Evolutionary conservation across 2,888 invertebrate genomes (phyloP).

Genomic region (Heliconius cydno): DNA sequence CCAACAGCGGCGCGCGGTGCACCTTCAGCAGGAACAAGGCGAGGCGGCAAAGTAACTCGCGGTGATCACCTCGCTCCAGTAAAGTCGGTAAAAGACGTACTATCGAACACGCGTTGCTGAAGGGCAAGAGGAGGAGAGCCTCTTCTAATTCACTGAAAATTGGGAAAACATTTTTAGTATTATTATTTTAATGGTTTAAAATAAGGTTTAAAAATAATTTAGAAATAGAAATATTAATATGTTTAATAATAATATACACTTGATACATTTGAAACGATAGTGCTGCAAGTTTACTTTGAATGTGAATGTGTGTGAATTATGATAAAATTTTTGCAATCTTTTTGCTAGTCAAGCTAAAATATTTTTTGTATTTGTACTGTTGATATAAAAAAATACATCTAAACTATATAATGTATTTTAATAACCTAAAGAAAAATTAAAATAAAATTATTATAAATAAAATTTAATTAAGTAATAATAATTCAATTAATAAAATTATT

Average conservation of each 20-base stretch:
- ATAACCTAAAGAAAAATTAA: too few relatives aligned
- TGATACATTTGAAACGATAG: too few relatives aligned
- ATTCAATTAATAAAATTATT: neutral
- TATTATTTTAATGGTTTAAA: too few relatives aligned
- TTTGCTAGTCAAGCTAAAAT: too few relatives aligned
- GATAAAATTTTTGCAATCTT: too few relatives aligned
- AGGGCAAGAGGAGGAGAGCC: conserved; percentile 92
- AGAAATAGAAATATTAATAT: too few relatives aligned
- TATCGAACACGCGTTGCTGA: conserved; percentile 90
- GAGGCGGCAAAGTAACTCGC: conserved; percentile 90
- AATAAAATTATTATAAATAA: neutral
- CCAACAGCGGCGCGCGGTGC: conserved; percentile 91
- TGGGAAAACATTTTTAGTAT: too few relatives aligned
- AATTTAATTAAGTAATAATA: too few relatives aligned
- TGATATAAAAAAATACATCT: neutral
- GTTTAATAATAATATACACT: too few relatives aligned
- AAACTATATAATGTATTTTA: neutral
- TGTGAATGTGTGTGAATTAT: too few relatives aligned
- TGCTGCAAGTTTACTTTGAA: too few relatives aligned
- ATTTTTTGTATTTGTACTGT: neutral
- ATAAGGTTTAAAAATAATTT: too few relatives aligned
- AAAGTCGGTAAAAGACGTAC: conserved; percentile 88
- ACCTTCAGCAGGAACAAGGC: conserved; percentile 89
- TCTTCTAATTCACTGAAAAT: conserved; percentile 93
- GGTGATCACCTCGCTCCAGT: conserved; percentile 86